Evolutionary conservation across 2,797 vertebrate species (phyloP), one percentile per base, ranked within the genome.

Genomic region (Trematomus bernacchii): DNA sequence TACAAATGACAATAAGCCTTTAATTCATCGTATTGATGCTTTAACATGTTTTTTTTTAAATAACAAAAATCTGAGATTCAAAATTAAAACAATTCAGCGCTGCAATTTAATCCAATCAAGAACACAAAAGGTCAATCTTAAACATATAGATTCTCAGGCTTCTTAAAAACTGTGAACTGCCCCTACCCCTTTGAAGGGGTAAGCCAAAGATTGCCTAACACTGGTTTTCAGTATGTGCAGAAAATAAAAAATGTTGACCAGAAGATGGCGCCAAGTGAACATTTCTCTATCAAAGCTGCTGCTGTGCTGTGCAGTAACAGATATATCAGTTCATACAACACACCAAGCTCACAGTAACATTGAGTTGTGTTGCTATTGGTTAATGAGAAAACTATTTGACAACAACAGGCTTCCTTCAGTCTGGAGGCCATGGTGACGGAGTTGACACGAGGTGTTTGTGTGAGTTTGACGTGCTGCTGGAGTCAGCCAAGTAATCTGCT

Each of bases 251-350:
- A 0, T 27, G 47, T 44, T 57, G 57, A 57, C 85, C 90, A 85
- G 62, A 42, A 85, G 88, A 75, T 87, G 90, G 87, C 54, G 40
- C 72, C 68, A 88, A 33, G 33, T 69, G 5, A 10, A 23, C 10
- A 13, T 8, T 3, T 44, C 4, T 33, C 0, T 5, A 1, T 30
- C 27, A 14, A 53, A 64, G 23, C 43, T 21, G 15, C 30, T 53
- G 0, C 8, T 33, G 19, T 48, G 23, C 48, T 52, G 11, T 47
- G n/a, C 21, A 18, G 46, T 52, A 21, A 53, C 16, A 52, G 30
- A 61, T 57, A 30, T 27, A 13, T 69, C 44, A 57, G 3, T 51
- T 65, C 47, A 68, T 51, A 46, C 8, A 73, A 48, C 21, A 54
- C 4, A 10, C 23, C 37, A 61, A 66, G 58, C 64, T n/a, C 58